Evolutionary conservation across 2,113 vertebrate species (phyloP), one percentile per base, ranked within the genome.

Genomic region (Aphyosemion australe): DNA sequence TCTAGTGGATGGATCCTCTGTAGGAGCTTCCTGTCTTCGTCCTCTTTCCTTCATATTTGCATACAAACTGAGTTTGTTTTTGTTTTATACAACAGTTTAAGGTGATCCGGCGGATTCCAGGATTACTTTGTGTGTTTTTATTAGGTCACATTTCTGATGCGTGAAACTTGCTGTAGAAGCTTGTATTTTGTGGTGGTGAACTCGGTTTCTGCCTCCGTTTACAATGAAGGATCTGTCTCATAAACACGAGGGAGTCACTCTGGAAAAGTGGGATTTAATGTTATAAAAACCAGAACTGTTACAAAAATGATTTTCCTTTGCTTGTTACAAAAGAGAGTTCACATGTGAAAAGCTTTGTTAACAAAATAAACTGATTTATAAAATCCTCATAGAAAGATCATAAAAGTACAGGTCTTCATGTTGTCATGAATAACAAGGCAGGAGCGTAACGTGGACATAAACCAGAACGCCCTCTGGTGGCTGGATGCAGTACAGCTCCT

Each of bases 1-100:
- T 93, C 56, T 94, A 94, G 85, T 91, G 86, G n/a, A n/a, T n/a
- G n/a, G n/a, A n/a, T n/a, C n/a, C 78, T 65, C 69, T 8, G 54
- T 60, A 59, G 68, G 53, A 20, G 46, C 69, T 73, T 72, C 59
- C 69, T 63, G 42, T 61, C 72, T 65, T 34, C 39, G 1, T 13
- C 20, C 31, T 45, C 42, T 62, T 62, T 52, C 46, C 15, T 32
- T 75, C 65, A 83, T 76, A 1, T 42, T 81, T 72, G 37, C 67
- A 76, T 80, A 54, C 65, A 70, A 69, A 84, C 58, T 70, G 26
- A 83, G 61, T 21, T 55, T 19, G 19, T 50, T 61, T 65, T 75
- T 74, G n/a, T 65, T 7, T 42, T 51, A 19, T 45, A 59, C 78
- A n/a, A n/a, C n/a, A n/a, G n/a, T n/a, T n/a, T 16, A 45, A 60